Conservation (phyloP, 2,888 invertebrate species). For the Drosophila sordidapex region DNA sequence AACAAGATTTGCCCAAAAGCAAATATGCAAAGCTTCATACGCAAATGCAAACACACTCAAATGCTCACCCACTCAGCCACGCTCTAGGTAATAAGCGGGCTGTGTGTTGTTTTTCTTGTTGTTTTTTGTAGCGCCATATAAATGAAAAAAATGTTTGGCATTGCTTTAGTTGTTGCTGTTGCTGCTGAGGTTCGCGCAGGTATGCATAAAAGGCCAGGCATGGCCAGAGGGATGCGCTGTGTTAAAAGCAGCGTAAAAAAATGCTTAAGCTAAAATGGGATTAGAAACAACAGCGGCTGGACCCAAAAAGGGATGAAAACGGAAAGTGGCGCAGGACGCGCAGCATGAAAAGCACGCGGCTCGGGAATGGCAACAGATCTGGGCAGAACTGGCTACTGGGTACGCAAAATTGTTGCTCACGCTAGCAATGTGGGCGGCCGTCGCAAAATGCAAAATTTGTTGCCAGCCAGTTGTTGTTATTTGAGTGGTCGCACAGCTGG, state of each 20-base stretch:
- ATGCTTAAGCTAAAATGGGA: constrained; percentile 77
- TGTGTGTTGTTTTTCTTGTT: constrained; percentile 55
- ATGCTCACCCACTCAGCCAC: constrained; percentile 7
- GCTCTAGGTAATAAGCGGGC: constrained; percentile 27
- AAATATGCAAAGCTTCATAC: constrained; percentile 50
- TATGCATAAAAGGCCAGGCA: constrained; percentile 34
- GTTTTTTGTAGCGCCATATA: constrained; percentile 31
- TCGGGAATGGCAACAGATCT: not conserved
- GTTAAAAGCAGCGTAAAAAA: constrained; percentile 73
- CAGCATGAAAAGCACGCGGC: constrained; percentile 14
- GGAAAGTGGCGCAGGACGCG: constrained; percentile 38
- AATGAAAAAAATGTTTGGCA: constrained; percentile 27
- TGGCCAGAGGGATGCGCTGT: constrained; percentile 48
- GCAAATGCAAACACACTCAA: constrained; percentile 18
- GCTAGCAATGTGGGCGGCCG: constrained; percentile 35
- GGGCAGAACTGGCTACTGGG: not conserved
- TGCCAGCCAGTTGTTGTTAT: constrained; percentile 50
- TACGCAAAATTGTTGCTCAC: constrained; percentile 31
- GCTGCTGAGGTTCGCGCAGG: constrained; percentile 15
- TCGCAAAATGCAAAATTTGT: constrained; percentile 45
- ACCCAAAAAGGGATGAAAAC: constrained; percentile 5
- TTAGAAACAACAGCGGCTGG: constrained; percentile 66
- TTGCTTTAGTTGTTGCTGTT: constrained; percentile 13
- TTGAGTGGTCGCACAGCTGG: constrained; percentile 76
- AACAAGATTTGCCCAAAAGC: constrained; percentile 41